phyloP scores from a whole-genome alignment of 2,113 vertebrate species.

The Pachyramphus minor region DNA sequence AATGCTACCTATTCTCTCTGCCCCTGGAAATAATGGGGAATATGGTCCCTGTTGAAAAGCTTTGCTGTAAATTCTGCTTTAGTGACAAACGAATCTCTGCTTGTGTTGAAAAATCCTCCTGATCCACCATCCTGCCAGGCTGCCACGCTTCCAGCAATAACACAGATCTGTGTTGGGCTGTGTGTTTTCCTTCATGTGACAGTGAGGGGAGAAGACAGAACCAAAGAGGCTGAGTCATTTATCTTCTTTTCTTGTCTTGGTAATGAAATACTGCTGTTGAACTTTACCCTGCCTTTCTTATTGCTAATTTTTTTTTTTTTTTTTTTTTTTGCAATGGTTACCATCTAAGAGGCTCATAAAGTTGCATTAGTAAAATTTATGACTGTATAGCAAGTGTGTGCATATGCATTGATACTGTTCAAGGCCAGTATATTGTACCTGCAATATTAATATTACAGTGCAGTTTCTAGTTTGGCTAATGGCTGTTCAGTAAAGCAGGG shows the following conservation, averaged over 20 bases:
- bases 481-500: background rate
- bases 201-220: background rate
- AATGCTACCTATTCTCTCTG: background rate
- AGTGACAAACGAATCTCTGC: background rate
- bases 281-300: slow-evolving; percentile 3
- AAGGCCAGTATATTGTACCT: background rate
- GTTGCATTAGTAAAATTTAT: slow-evolving; percentile 16
- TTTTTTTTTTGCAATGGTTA: background rate
- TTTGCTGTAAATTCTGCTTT: background rate
- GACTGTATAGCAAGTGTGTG: background rate
- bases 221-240: background rate
- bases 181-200: background rate
- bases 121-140: background rate
- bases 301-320: background rate
- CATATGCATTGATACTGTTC: background rate
- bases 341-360: background rate
- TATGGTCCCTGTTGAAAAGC: background rate
- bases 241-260: slow-evolving; percentile 5
- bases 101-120: background rate
- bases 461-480: background rate
- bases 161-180: background rate
- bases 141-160: background rate
- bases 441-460: background rate
- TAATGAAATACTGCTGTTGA: slow-evolving; percentile 26
- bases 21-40: background rate